Base-by-base conservation (phyloP, 2,888 invertebrate genomes). In the Rambutsinella grinnellia region DNA sequence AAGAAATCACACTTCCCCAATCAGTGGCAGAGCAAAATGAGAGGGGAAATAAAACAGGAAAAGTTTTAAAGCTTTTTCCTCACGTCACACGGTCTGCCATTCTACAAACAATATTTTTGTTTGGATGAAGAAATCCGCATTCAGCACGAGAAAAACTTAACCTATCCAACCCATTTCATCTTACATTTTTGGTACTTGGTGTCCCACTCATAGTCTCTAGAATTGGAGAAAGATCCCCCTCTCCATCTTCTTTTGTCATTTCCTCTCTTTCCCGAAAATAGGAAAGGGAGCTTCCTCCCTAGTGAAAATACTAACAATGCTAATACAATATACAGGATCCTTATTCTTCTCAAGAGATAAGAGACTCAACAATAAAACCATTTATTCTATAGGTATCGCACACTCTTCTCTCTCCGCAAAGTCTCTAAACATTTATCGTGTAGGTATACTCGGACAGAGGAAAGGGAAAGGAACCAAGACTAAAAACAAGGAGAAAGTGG, bases 151-250 rank as follows among this genome's bases (percentile, higher is more conserved):
- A 36, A 36, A 36, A 8, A 8, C 36, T 13, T 36, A 36, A 36
- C 36, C 36, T 36, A 51, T 63, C 63, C 63, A 71, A 71, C 36
- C 49, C 27, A 23, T 23, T 23, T 10, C 46, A 23, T 44, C 23
- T 23, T 17, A 46, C 44, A 36, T n/a, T n/a, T n/a, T 36, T 36
- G 5, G 36, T 36, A 36, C 36, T 36, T 13, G 6, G 36, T 13
- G 36, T 36, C 36, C 36, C 36, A 8, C 36, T 36, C 13, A 36
- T 36, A 36, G 36, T 5, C 5, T 36, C 36, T 36, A 13, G 36
- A 36, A 66, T 60, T 51, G 57, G 13, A 47, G 49, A 70, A 71
- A 72, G 72, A 65, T 65, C 57, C 60, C 8, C 60, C 36, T 13
- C 36, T 8, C 36, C 36, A 36, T 13, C 13, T 36, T 36, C 13